Evolutionary conservation across 2,888 invertebrate species (phyloP).

Genomic region (Stenolophus ochropezus): DNA sequence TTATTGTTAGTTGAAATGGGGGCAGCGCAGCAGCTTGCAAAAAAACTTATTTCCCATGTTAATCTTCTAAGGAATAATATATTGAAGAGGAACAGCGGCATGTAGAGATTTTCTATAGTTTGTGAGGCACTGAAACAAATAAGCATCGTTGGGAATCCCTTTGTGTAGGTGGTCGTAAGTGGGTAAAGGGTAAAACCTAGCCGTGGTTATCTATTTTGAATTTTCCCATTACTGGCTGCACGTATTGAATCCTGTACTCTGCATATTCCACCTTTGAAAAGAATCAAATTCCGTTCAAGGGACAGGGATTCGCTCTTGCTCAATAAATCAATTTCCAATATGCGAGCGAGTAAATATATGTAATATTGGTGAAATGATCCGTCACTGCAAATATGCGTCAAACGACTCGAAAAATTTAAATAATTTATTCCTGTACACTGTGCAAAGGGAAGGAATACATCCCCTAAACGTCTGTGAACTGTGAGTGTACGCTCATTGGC

Average conservation of each 20-base stretch:
- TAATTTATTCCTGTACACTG: conserved; percentile 35
- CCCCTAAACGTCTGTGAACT: neutral
- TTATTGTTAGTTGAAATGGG: too few species aligned
- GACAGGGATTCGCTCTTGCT: neutral
- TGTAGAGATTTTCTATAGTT: too few species aligned
- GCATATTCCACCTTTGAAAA: neutral
- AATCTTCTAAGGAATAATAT: too few species aligned
- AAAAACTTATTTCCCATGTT: too few species aligned
- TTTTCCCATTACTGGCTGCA: neutral
- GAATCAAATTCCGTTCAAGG: neutral
- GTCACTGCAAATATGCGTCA: conserved; percentile 31
- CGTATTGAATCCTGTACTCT: neutral
- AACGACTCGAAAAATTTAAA: conserved; percentile 40
- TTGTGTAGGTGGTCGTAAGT: neutral
- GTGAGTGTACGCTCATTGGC: neutral
- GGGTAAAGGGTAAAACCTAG: neutral
- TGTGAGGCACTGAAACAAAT: too few species aligned
- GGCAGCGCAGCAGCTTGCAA: too few species aligned
- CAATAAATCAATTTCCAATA: conserved; percentile 42
- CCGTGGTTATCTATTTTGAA: neutral
- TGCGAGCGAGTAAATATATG: conserved; percentile 34
- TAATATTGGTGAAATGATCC: conserved; percentile 40
- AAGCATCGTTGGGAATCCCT: too few species aligned
- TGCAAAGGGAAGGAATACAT: conserved; percentile 34
- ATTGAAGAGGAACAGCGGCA: too few species aligned